Evolutionary conservation across 2,888 invertebrate species (phyloP), one percentile per base, ranked within the genome.

Genomic region (Diloba caeruleocephala): DNA sequence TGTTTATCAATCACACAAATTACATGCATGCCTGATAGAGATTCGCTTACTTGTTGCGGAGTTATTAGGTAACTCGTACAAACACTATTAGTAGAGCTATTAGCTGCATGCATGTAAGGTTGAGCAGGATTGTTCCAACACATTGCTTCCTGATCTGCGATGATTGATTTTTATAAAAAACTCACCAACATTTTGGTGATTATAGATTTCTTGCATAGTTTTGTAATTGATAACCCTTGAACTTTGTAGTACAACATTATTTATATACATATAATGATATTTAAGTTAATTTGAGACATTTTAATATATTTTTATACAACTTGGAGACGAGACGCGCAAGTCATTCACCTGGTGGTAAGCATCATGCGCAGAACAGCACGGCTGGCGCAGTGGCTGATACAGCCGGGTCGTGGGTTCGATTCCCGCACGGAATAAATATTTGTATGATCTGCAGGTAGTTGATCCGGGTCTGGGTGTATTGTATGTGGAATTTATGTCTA

Each of bases 1-100:
- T 49, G 25, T 50, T 65, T 50, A 66, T 52, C 42, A 39, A 49
- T 44, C 8, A 38, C 6, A 38, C 37, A 31, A 56, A 41, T 45
- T 42, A 51, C 36, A 45, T 23, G 57, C 62, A 34, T 61, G 53
- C 6, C 36, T 46, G 21, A 23, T 8, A 25, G 23, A 46, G 26
- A 57, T 51, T 54, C 45, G 46, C 43, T 41, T 21, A 48, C 19
- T 42, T 32, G 12, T 49, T 53, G 29, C 53, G 17, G 44, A 21
- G 25, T 26, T 36, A 38, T 58, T 44, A 45, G 26, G 55, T 59
- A 64, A 64, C 33, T 14, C 36, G 25, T 13, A 44, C 41, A 46
- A 50, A 44, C 33, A 50, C 1, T 3, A 25, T 42, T 25, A n/a
- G n/a, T n/a, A n/a, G n/a, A n/a, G n/a, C n/a, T n/a, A n/a, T n/a